Evolutionary conservation across 92 coral and sea anemone genomes (phyloP).

Genomic region (Meandrina meandrites): DNA sequence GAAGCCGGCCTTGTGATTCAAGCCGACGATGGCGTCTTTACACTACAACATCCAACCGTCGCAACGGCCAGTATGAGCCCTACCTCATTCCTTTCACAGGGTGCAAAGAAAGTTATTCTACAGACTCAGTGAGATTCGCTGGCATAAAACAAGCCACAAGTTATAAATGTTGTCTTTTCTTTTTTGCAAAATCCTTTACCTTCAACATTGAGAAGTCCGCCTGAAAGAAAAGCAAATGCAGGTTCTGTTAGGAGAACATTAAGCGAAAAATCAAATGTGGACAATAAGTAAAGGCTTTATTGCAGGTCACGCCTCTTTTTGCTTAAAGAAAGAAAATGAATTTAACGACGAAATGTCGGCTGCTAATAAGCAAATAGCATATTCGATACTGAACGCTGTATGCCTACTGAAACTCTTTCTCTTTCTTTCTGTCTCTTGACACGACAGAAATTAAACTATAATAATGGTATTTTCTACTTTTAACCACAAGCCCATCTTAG

Average conservation of each 20-base stretch:
- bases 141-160: not conserved
- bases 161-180: too few relatives aligned
- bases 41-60: too few relatives aligned
- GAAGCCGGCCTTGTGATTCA: too few relatives aligned
- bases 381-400: not conserved
- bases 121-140: not conserved
- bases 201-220: not conserved
- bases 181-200: not conserved
- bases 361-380: not conserved
- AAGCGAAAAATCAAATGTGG: not conserved
- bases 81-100: too few relatives aligned
- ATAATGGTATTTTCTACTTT: not conserved
- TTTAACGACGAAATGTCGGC: too few relatives aligned
- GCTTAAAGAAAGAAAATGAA: not conserved
- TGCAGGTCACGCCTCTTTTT: not conserved
- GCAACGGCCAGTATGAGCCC: too few relatives aligned
- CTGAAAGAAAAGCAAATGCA: slow-evolving; percentile 6
- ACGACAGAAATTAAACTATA: not conserved
- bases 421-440: too few relatives aligned
- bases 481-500: not conserved
- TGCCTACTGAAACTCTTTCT: not conserved
- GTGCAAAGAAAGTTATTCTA: not conserved
- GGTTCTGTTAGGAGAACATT: not conserved
- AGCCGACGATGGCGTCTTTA: too few relatives aligned
- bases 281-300: not conserved